These are phyloP conservation scores for Epistrophella euchroma DNA, from an alignment of 2,888 invertebrate genomes.

Conservation along the genomic window DNA sequence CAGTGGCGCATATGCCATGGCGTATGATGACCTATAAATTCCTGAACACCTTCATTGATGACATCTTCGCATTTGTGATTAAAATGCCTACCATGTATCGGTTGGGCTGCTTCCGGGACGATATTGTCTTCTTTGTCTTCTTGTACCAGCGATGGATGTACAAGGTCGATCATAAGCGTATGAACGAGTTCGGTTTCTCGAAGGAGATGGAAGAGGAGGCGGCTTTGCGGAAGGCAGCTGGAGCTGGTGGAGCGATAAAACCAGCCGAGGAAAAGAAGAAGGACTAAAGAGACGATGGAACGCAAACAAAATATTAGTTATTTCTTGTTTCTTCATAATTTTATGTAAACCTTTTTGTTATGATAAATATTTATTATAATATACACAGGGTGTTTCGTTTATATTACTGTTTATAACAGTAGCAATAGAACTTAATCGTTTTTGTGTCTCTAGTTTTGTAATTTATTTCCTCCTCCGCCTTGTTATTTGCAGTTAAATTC, in stretches of 20 bases:
- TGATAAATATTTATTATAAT: conserved; percentile 57
- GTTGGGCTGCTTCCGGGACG: conserved; percentile 98
- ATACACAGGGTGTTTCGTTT: conserved; percentile 49
- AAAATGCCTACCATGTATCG: conserved; percentile 99
- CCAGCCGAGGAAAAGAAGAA: conserved; percentile 81
- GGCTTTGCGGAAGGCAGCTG: conserved; percentile 74
- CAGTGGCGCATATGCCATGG: conserved; percentile 99
- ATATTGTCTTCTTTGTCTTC: conserved; percentile 99
- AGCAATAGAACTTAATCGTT: conserved; percentile 21
- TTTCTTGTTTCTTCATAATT: conserved; percentile 30
- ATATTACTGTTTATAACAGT: conserved; percentile 61
- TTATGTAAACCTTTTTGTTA: conserved; percentile 35
- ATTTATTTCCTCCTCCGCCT: conserved; percentile 55
- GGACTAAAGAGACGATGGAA: conserved; percentile 78
- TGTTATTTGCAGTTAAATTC: conserved; percentile 6
- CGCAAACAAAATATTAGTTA: conserved; percentile 7
- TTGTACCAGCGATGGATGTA: conserved; percentile 99
- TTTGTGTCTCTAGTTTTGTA: conserved; percentile 64
- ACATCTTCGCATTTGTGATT: conserved; percentile 99
- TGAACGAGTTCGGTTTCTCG: conserved; percentile 99
- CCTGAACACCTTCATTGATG: conserved; percentile 99
- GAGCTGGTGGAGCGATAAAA: conserved; percentile 77
- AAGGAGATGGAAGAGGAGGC: conserved; percentile 89
- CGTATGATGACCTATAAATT: conserved; percentile 99
- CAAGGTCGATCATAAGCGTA: conserved; percentile 96